Conservation (phyloP, 2,888 invertebrate genomes). For the Taenaris catops region DNA sequence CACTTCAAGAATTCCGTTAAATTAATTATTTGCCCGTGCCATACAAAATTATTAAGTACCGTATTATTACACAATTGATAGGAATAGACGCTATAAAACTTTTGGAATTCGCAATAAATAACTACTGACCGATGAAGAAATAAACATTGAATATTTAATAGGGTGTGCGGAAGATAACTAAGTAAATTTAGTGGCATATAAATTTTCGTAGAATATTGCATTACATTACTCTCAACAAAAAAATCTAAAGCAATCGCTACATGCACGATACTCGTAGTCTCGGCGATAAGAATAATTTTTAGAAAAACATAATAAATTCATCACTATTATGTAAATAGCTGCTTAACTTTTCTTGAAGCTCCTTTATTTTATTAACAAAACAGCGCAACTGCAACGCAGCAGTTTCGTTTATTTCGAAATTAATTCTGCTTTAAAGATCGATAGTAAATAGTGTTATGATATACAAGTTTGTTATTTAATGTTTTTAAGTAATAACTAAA, state of each 20-base stretch:
- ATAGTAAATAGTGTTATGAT: no score
- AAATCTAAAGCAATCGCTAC: slow-evolving; percentile 17
- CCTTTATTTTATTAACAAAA: no score
- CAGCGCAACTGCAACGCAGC: no score
- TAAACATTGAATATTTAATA: slow-evolving; percentile 25
- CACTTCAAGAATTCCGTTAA: slow-evolving; percentile 53
- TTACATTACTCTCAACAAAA: slow-evolving; percentile 20
- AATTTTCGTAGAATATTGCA: slow-evolving; percentile 25
- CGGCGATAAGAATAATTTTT: neutral
- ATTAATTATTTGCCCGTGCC: slow-evolving; percentile 44
- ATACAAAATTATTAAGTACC: slow-evolving; percentile 33
- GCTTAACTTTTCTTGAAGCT: no score
- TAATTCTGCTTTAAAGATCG: no score
- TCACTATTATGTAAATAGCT: slow-evolving; percentile 5
- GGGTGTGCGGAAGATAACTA: slow-evolving; percentile 23
- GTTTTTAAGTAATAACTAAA: no score
- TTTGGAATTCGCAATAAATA: slow-evolving; percentile 59
- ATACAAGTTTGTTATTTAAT: no score
- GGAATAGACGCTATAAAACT: slow-evolving; percentile 38
- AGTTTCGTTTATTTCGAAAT: no score
- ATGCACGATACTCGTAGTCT: slow-evolving; percentile 8
- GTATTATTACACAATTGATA: slow-evolving; percentile 21
- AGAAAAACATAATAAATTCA: slow-evolving; percentile 9
- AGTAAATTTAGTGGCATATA: no score
- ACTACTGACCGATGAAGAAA: slow-evolving; percentile 26